Percentiles rank a stretch among this genome's conserved stretches.
Conservation (phyloP, 2,797 vertebrate species). For the Danio albolineatus region DNA sequence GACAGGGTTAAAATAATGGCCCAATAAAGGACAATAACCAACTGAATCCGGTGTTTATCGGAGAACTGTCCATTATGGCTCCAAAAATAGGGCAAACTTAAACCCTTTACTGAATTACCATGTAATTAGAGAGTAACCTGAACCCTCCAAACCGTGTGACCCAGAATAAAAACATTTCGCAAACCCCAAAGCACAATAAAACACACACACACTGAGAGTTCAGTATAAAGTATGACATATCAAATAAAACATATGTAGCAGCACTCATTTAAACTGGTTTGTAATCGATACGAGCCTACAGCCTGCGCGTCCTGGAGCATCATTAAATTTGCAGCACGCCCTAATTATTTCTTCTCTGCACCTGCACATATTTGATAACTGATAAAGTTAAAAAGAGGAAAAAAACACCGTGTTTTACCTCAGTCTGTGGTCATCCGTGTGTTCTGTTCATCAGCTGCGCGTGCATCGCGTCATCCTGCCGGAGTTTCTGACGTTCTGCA, state of each 20-base stretch:
- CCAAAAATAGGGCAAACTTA: neutral
- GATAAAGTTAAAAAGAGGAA: neutral
- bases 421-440: constrained; percentile 29
- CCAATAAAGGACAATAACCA: neutral
- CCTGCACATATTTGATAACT: neutral
- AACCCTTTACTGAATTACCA: neutral
- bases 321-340: neutral
- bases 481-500: constrained; percentile 39
- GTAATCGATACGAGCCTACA: neutral
- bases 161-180: neutral
- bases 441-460: constrained; percentile 39
- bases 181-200: neutral
- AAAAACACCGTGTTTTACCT: neutral
- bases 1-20: neutral
- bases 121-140: constrained; percentile 1
- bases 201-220: neutral
- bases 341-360: neutral
- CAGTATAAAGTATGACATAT: too few species aligned
- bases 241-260: neutral
- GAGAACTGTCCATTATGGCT: neutral
- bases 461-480: constrained; percentile 9
- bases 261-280: neutral
- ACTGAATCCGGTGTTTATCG: neutral
- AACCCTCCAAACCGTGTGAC: neutral
- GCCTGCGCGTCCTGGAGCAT: neutral